A percentile compares a stretch with the other conserved stretches of the same genome.
Evolutionary conservation across 2,113 vertebrate genomes (phyloP).

Genomic region (Gulo gulo): DNA sequence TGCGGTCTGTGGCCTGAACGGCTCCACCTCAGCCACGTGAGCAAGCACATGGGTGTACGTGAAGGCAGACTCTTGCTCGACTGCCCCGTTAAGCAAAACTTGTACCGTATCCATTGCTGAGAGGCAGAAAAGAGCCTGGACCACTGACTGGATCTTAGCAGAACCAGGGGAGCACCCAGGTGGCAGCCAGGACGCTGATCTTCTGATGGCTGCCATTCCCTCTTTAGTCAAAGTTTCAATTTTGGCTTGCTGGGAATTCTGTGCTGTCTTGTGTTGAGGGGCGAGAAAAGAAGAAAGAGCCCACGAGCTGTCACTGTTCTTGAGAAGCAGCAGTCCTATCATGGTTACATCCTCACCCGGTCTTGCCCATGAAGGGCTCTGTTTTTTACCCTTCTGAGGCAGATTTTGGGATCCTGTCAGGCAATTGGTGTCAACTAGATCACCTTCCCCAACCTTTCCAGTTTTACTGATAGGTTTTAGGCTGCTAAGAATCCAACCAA

Average conservation of each 20-base stretch:
- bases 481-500: slow-evolving; percentile 83
- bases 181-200: neutral
- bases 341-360: slow-evolving; percentile 78
- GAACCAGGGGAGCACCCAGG: neutral
- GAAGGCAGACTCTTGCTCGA: slow-evolving; percentile 93
- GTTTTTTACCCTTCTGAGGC: slow-evolving; percentile 70
- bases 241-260: slow-evolving; percentile 68
- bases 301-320: slow-evolving; percentile 70
- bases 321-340: slow-evolving; percentile 71
- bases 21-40: slow-evolving; percentile 97
- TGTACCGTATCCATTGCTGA: slow-evolving; percentile 98
- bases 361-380: slow-evolving; percentile 70
- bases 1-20: slow-evolving; percentile 93
- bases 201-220: slow-evolving; percentile 27
- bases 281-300: slow-evolving; percentile 68
- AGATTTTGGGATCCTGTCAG: slow-evolving; percentile 71
- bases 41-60: slow-evolving; percentile 94
- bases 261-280: slow-evolving; percentile 69
- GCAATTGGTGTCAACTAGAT: slow-evolving; percentile 40
- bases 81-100: slow-evolving; percentile 97
- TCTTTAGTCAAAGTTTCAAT: slow-evolving; percentile 32
- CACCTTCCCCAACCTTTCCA: slow-evolving; percentile 21
- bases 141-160: slow-evolving; percentile 84
- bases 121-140: slow-evolving; percentile 89
- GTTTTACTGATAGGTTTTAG: slow-evolving; percentile 81